phyloP scores from a whole-genome alignment of 1,140 invertebrate genomes.

The Drosophila orosa region DNA sequence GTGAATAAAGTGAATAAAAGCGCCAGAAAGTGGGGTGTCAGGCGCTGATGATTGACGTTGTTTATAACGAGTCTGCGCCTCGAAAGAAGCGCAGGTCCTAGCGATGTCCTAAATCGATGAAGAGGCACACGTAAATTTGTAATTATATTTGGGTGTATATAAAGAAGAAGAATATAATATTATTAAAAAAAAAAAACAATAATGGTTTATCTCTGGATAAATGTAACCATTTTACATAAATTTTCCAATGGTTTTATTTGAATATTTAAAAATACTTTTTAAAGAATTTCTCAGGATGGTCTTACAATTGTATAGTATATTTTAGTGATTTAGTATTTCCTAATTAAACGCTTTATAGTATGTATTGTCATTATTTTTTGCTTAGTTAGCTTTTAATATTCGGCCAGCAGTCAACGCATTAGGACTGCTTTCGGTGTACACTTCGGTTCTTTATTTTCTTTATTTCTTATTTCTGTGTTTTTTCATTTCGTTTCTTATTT shows the following conservation, averaged over 20 bases:
- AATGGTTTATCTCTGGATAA: neutral
- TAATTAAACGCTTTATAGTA: neutral
- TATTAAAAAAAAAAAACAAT: neutral
- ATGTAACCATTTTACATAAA: neutral
- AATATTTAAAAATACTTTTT: no score
- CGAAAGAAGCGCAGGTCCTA: neutral
- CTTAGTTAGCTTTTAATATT: neutral
- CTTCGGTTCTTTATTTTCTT: neutral
- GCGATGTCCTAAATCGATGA: conserved; percentile 1
- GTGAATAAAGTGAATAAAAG: conserved; percentile 25
- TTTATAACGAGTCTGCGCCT: conserved; percentile 14
- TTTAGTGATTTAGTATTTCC: neutral
- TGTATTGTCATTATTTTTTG: neutral
- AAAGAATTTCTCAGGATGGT: neutral
- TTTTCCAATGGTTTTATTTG: no score
- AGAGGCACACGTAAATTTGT: no score
- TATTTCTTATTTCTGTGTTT: neutral
- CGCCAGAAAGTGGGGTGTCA: neutral
- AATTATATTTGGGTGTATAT: neutral
- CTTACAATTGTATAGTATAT: neutral
- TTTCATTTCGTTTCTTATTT: neutral
- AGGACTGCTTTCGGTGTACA: neutral
- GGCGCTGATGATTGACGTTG: conserved; percentile 40
- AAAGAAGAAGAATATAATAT: neutral
- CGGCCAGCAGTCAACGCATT: neutral